These are phyloP conservation scores for Calephelis nemesis DNA, from an alignment of 1,140 invertebrate genomes.

Conservation along the genomic window DNA sequence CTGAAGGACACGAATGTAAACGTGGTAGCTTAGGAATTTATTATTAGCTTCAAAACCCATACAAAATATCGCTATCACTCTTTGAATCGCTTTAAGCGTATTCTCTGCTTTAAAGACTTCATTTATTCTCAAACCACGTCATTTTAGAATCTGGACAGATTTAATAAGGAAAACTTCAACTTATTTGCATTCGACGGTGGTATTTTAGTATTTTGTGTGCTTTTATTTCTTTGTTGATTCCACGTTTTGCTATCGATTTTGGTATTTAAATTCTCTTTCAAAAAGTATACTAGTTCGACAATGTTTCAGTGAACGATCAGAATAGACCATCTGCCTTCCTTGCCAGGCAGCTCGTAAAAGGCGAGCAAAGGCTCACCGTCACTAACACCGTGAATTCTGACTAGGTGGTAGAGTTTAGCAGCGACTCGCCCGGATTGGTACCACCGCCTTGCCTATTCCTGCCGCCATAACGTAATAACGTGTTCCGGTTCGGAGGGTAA, in stretches of 20 bases:
- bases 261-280: background rate
- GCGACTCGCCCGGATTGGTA: no score
- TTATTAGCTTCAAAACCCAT: background rate
- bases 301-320: no score
- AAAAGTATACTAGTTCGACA: background rate
- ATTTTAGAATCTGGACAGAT: slow-evolving; percentile 35
- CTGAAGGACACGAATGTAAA: no score
- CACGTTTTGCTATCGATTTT: background rate
- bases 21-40: no score
- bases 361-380: no score
- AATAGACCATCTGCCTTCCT: no score
- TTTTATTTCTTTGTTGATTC: background rate
- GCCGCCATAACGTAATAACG: no score
- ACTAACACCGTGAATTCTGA: no score
- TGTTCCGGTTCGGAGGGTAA: no score
- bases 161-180: slow-evolving; percentile 37
- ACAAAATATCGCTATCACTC: background rate
- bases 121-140: slow-evolving; percentile 31
- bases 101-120: slow-evolving; percentile 22
- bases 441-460: no score
- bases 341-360: no score
- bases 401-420: no score
- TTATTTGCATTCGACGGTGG: slow-evolving; percentile 39
- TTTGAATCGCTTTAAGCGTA: background rate
- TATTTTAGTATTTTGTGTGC: slow-evolving; percentile 29